These are phyloP conservation scores for Ariopsis seemanni DNA, from an alignment of 2,113 vertebrate species.

Conservation along the genomic window DNA sequence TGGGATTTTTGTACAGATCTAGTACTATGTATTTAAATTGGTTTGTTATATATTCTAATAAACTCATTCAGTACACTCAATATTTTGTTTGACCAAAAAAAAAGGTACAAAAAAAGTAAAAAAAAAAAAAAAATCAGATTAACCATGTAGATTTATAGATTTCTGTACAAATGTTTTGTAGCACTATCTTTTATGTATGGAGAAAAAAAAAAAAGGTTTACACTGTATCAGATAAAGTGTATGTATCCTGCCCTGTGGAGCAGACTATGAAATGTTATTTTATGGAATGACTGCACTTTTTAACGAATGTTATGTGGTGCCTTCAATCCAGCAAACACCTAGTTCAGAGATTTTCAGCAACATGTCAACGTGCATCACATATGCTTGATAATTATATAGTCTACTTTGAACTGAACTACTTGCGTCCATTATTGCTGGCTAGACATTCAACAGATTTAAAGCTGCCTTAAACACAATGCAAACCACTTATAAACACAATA, in stretches of 20 bases:
- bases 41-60: conserved; percentile 69
- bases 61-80: conserved; percentile 69
- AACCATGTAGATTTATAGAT: conserved; percentile 75
- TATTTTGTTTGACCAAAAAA: conserved; percentile 69
- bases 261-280: conserved; percentile 75
- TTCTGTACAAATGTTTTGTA: conserved; percentile 72
- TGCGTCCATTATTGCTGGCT: conserved; percentile 28
- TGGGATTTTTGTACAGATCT: conserved; percentile 77
- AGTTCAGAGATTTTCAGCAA: conserved; percentile 59
- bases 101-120: conserved; percentile 16
- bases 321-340: conserved; percentile 59
- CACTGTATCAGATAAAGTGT: conserved; percentile 78
- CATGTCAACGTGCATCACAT: conserved; percentile 48
- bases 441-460: conserved; percentile 7
- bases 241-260: conserved; percentile 82
- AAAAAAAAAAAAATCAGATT: conserved; percentile 49
- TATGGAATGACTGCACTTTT: conserved; percentile 73
- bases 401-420: conserved; percentile 25
- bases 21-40: conserved; percentile 72
- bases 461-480: conserved; percentile 13
- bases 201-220: conserved; percentile 71
- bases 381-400: conserved; percentile 57
- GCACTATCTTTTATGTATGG: conserved; percentile 69
- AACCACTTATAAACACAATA: conserved; percentile 23
- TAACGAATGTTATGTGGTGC: conserved; percentile 51